phyloP scores from a whole-genome alignment of 2,888 invertebrate genomes.

The Dicyrtomina minuta region DNA sequence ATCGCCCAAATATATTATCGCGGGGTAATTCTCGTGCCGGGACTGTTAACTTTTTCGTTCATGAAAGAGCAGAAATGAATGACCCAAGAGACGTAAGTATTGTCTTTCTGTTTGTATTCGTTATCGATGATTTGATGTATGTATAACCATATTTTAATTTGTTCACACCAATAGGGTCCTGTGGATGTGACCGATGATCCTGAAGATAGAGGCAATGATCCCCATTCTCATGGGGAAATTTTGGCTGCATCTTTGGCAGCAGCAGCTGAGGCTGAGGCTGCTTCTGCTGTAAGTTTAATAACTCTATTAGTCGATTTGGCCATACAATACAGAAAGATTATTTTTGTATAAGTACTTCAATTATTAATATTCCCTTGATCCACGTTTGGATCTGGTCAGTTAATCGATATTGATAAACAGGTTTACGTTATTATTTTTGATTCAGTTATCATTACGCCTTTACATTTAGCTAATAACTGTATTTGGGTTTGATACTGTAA shows the following conservation, averaged over 20 bases:
- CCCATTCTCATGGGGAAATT: constrained; percentile 31
- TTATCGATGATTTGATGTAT: too few species aligned
- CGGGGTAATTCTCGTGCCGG: constrained; percentile 9
- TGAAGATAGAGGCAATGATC: constrained; percentile 33
- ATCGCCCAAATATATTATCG: constrained; percentile 44
- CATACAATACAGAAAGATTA: too few species aligned
- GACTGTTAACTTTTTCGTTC: not conserved
- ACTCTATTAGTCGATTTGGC: too few species aligned
- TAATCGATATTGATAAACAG: too few species aligned
- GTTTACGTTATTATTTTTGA: too few species aligned
- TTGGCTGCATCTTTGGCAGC: constrained; percentile 39
- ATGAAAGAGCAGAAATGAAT: constrained; percentile 10
- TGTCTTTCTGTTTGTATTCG: not conserved
- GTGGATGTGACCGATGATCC: constrained; percentile 33
- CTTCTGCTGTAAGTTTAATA: constrained; percentile 36
- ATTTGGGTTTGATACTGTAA: too few species aligned
- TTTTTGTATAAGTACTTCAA: too few species aligned
- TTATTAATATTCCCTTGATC: too few species aligned
- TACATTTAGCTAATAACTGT: too few species aligned
- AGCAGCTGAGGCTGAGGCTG: constrained; percentile 41
- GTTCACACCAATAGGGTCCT: not conserved
- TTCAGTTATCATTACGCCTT: too few species aligned
- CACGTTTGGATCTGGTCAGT: too few species aligned
- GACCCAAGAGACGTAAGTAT: constrained; percentile 21
- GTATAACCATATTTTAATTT: not conserved